phyloP scores from a whole-genome alignment of 64 coral and sea anemone species.

The Pachyseris speciosa region DNA sequence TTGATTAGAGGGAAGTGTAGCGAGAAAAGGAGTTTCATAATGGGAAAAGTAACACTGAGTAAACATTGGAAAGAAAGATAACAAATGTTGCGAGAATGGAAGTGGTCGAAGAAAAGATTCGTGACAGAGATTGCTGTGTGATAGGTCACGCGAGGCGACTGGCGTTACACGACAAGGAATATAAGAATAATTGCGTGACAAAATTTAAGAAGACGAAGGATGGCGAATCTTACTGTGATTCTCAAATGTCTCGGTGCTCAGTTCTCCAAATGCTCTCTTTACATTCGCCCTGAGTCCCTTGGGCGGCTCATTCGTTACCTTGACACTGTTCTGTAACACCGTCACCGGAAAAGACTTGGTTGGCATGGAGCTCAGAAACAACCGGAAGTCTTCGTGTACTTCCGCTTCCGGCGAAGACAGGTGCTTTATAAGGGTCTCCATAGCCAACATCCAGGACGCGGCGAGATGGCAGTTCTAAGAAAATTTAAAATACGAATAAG shows the following conservation, averaged over 20 bases:
- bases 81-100: too few relatives aligned
- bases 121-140: too few relatives aligned
- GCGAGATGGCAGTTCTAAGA: constrained; percentile 97
- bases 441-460: constrained; percentile 99
- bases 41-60: too few relatives aligned
- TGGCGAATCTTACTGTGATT: constrained; percentile 80
- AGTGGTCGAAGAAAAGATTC: too few relatives aligned
- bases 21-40: too few relatives aligned
- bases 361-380: constrained; percentile 99
- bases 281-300: constrained; percentile 96
- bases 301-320: constrained; percentile 98
- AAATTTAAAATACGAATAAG: neutral
- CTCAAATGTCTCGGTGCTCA: constrained; percentile 90
- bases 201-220: neutral
- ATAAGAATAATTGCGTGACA: neutral
- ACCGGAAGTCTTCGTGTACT: constrained; percentile 97
- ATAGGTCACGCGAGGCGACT: too few relatives aligned
- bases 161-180: neutral
- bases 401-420: constrained; percentile 83
- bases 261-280: constrained; percentile 97
- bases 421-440: constrained; percentile 88
- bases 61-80: too few relatives aligned
- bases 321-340: constrained; percentile 98
- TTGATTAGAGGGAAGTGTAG: too few relatives aligned
- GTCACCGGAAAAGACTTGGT: constrained; percentile 94